Conservation (phyloP, 2,888 invertebrate species). For the Eupithecia pulchellata region DNA sequence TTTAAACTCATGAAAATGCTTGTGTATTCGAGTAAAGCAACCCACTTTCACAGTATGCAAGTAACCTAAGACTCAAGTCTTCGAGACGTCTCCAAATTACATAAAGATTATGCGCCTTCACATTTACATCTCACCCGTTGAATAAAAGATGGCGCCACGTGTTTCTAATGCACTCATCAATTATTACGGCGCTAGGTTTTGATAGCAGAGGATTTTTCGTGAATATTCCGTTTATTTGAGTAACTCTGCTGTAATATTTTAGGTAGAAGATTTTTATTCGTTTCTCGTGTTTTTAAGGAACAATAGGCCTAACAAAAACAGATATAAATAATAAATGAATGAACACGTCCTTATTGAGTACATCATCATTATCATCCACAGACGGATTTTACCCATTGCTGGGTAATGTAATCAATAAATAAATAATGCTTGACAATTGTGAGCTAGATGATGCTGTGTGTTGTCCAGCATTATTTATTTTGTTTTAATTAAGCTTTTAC, state of each 20-base stretch:
- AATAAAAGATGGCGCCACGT: conserved; percentile 80
- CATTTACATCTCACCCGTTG: conserved; percentile 50
- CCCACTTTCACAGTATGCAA: conserved; percentile 17
- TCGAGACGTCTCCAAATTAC: conserved; percentile 50
- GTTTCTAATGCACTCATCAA: conserved; percentile 83
- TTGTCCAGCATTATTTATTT: too few relatives aligned
- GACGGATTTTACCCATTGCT: too few relatives aligned
- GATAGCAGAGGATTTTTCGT: conserved; percentile 54
- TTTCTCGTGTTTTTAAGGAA: not conserved
- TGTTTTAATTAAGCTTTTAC: too few relatives aligned
- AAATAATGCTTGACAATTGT: too few relatives aligned
- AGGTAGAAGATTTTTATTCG: not conserved
- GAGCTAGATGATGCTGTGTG: too few relatives aligned
- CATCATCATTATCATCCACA: too few relatives aligned
- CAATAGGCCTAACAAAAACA: too few relatives aligned
- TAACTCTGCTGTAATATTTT: not conserved
- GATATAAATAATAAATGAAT: too few relatives aligned
- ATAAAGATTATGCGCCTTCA: conserved; percentile 56
- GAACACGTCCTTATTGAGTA: too few relatives aligned
- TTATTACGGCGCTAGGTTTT: conserved; percentile 66
- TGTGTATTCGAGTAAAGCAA: not conserved
- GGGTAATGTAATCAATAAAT: too few relatives aligned
- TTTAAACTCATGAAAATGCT: not conserved
- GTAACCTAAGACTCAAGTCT: conserved; percentile 26
- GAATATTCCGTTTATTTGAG: conserved; percentile 37